Base-by-base conservation (phyloP, 2,113 vertebrate genomes). In the Prunella fulvescens region DNA sequence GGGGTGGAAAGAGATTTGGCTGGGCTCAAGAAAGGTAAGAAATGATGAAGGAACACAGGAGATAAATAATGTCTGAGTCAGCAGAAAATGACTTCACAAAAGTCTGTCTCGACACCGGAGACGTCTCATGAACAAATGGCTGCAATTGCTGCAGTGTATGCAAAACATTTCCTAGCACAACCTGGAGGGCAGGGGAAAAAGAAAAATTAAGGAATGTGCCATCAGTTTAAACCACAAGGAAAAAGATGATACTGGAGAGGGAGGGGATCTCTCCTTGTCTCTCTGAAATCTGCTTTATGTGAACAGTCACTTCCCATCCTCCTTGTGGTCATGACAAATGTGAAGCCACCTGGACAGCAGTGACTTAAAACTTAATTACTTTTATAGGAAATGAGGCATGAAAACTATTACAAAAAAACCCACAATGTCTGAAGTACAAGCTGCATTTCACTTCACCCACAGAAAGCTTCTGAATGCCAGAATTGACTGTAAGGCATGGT, bases 371-470 rank as follows among this genome's bases (percentile, higher is more conserved):
- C 83, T 80, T 96, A 96, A 94, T 96, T 95, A 71, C 78, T 97
- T 96, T 96, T 91, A 74, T 33, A 82, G 61, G 50, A 96, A 97
- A 97, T 93, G 97, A 97, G 60, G 95, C 93, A 60, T 96, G 88
- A 96, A 97, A 95, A 42, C 28, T 95, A 79, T 81, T 95, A 96
- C 95, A 83, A 95, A 80, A 80, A 97, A 97, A 93, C 40, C 40
- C 92, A 95, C 0, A 6, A 93, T 60, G 81, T 90, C 88, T 23
- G 0, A 53, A 60, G 90, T 19, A 44, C 42, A 70, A 74, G 45
- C 50, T 57, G n/a, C 62, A 73, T 62, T 97, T 89, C 39, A 54
- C 93, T 94, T 96, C 87, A 71, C 79, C 35, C 48, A 74, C n/a
- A 81, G 73, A 91, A 67, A 88, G 35, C 15, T 85, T 54, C 77